Percentiles rank a stretch among this genome's conserved stretches.
These are phyloP conservation scores for Tetranychus piercei DNA, from an alignment of 2,888 invertebrate species.

Conservation along the genomic window DNA sequence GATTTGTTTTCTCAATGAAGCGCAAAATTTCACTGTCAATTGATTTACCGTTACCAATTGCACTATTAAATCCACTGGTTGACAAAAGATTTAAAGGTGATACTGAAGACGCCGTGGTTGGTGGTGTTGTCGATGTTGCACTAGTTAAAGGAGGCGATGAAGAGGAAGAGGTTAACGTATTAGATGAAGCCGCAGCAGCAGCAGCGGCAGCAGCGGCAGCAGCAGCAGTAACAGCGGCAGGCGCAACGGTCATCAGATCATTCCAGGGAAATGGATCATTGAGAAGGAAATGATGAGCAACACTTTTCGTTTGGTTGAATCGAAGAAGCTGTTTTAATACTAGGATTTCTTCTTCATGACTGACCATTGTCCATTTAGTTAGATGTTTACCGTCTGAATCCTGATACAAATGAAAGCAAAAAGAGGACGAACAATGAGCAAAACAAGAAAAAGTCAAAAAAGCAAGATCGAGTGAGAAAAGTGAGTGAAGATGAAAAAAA, in stretches of 20 bases:
- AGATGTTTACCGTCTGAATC: slow-evolving; percentile 12
- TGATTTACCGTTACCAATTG: background rate
- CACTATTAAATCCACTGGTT: slow-evolving; percentile 16
- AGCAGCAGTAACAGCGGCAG: slow-evolving; percentile 32
- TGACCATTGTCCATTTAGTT: slow-evolving; percentile 59
- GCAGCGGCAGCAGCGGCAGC: slow-evolving; percentile 30
- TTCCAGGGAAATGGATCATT: slow-evolving; percentile 22
- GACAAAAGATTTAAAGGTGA: background rate
- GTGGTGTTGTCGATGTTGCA: slow-evolving; percentile 32
- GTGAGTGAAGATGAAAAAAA: background rate
- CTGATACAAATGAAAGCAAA: slow-evolving; percentile 9
- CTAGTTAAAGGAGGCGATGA: slow-evolving; percentile 30
- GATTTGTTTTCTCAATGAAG: background rate
- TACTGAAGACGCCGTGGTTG: slow-evolving; percentile 32
- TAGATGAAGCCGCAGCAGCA: slow-evolving; percentile 30
- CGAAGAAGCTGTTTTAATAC: slow-evolving; percentile 77
- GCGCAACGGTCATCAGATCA: slow-evolving; percentile 8
- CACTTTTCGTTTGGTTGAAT: slow-evolving; percentile 68
- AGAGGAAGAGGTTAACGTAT: slow-evolving; percentile 32
- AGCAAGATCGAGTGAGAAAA: background rate
- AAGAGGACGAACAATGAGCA: background rate
- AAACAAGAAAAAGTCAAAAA: background rate
- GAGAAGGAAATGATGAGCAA: slow-evolving; percentile 45
- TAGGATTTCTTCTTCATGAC: slow-evolving; percentile 69
- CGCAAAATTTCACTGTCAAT: slow-evolving; percentile 3